These are phyloP conservation scores for Muscina levida DNA, from an alignment of 2,888 invertebrate genomes.

Conservation along the genomic window DNA sequence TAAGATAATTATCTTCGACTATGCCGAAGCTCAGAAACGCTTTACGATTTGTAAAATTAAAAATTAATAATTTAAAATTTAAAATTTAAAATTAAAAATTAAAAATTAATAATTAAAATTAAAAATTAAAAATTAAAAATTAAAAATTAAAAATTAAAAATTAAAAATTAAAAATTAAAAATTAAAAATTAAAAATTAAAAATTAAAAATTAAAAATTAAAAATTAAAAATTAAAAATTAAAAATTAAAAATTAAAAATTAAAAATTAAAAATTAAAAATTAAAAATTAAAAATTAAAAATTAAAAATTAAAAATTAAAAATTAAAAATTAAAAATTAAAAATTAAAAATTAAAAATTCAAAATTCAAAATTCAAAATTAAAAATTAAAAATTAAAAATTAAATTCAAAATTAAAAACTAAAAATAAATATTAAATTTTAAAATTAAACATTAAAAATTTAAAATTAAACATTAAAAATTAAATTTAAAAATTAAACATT, in stretches of 20 bases:
- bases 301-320: conserved; percentile 7
- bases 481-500: no score
- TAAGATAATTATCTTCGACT: no score
- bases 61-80: conserved; percentile 6
- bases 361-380: conserved; percentile 23
- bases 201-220: neutral
- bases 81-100: neutral
- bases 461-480: no score
- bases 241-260: neutral
- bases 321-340: conserved; percentile 31
- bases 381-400: conserved; percentile 31
- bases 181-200: neutral
- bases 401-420: no score
- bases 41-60: conserved; percentile 17
- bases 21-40: no score
- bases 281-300: conserved; percentile 2
- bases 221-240: neutral
- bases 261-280: neutral
- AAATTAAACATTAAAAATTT: no score
- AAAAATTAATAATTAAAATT: neutral
- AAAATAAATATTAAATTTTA: conserved; percentile 33
- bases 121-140: neutral
- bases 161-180: neutral
- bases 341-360: conserved; percentile 16
- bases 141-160: neutral